Base-by-base conservation (phyloP, 1,140 invertebrate species). In the Hirudo medicinalis region DNA sequence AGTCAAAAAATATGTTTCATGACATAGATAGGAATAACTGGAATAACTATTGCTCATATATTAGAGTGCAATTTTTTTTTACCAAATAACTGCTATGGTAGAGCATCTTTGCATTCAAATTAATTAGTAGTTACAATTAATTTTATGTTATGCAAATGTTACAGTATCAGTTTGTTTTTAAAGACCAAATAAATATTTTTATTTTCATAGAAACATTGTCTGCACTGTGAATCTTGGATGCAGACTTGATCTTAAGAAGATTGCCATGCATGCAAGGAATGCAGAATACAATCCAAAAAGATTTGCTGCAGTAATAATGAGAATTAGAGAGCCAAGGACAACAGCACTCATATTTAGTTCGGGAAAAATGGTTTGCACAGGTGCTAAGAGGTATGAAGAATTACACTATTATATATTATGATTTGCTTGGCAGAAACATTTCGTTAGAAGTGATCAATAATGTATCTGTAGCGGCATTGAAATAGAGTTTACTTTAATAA, bases 341-440 rank as follows among this genome's bases (percentile, higher is more conserved):
- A 99, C 97, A 29, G 97, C 97, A 19, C 83, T 99, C 17, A 99
- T 99, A 76, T 99, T 99, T 79, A 96, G 93, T 78, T 98, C 95
- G 0, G 97, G 97, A 0, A 99, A 99, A 87, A 99, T 99, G 96
- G 97, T 99, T 0, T 99, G 97, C 81, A 99, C 97, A 0, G 97
- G 97, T 25, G 97, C 97, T 0, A 99, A 99, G 85, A 98, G 83
- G 79, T 84, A 77, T 29, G 36, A 63, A 63, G 19, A 63, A 25
- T 63, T 63, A 32, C 9, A 25, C 8, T 63, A 6, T 19, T 15
- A 40, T 40, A 40, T 49, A 49, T 11, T 8, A 5, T 15, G 43
- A 49, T 17, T 49, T 15, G 43, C 15, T 49, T 49, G 9, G 13
- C 13, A 40, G 11, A 6, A 4, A 40, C 11, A 6, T 40, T 40